Evolutionary conservation across 2,113 vertebrate species (phyloP), one percentile per base, ranked within the genome.

Genomic region (Antechinus stuartii): DNA sequence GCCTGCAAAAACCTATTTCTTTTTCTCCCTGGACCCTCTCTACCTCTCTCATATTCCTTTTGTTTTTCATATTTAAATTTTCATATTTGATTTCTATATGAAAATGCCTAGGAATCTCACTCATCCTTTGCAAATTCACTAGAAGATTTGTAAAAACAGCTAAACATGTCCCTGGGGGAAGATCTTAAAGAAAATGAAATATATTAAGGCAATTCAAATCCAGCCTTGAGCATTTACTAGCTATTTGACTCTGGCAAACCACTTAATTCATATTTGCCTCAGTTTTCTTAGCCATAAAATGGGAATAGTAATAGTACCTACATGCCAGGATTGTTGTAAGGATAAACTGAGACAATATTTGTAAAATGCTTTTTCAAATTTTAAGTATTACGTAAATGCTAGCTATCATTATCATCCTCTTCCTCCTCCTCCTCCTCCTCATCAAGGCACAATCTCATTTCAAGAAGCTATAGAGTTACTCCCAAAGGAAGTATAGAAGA

Each of bases 381-480:
- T 76, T 84, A 42, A 84, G 68, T 19, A n/a, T 2, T 42, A 84
- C 23, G 19, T 84, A 84, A 84, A 84, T 8, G 68, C 1, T 22
- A 84, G 35, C 42, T 23, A 76, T 35, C 1, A 84, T 76, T 22
- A 76, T n/a, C 5, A n/a, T 84, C 35, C n/a, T 27, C 27, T 12
- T 61, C 11, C 11, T 68, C 11, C 30, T 27, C 12, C 30, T 27
- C 12, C 0, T 92, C 93, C 91, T 93, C 54, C 68, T 90, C 91
- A 91, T 5, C 54, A 89, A 68, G 50, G 91, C n/a, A 93, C 54
- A 96, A 91, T 92, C 95, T 16, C 11, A 91, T 97, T 98, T 96
- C 92, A 99, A 98, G 97, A 91, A 98, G 98, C 52, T 95, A 94
- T 90, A 93, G 19, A 23, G 96, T 97, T 90, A 95, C 35, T 91